Conservation (phyloP, 2,797 vertebrate species). For the Pangasius djambal region DNA sequence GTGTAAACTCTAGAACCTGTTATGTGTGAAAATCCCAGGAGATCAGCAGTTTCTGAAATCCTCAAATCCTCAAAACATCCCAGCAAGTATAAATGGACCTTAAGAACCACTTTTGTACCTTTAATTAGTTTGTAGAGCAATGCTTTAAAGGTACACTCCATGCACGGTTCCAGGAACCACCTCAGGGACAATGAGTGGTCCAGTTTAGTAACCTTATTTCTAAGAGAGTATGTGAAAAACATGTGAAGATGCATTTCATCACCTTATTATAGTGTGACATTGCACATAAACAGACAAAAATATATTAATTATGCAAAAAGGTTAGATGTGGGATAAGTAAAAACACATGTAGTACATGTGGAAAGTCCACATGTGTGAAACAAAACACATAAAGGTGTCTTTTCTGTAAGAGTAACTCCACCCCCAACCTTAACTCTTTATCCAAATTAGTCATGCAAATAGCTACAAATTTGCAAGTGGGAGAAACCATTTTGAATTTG, state of each 20-base stretch:
- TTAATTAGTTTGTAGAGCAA: neutral
- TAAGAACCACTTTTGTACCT: neutral
- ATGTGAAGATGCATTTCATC: neutral
- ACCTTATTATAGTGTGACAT: neutral
- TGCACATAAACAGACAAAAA: neutral
- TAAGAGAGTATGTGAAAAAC: neutral
- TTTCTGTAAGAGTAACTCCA: neutral
- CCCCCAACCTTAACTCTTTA: neutral
- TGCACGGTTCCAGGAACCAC: neutral
- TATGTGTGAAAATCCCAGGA: neutral
- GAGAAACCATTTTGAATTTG: conserved; percentile 10
- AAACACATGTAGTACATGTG: neutral
- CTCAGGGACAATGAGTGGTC: neutral
- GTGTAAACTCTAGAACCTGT: neutral
- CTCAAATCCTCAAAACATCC: neutral
- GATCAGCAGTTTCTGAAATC: neutral
- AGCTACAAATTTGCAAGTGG: neutral
- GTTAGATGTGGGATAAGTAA: too few species aligned
- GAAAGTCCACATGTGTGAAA: neutral
- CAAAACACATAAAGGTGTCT: neutral
- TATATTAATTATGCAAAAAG: neutral
- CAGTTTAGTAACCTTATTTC: neutral
- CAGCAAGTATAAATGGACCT: neutral
- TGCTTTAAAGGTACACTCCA: neutral
- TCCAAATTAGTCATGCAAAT: conserved; percentile 9